A percentile compares a stretch with the other conserved stretches of the same genome.
phyloP scores from a whole-genome alignment of 2,113 vertebrate genomes.

The Hepsetus odoe region DNA sequence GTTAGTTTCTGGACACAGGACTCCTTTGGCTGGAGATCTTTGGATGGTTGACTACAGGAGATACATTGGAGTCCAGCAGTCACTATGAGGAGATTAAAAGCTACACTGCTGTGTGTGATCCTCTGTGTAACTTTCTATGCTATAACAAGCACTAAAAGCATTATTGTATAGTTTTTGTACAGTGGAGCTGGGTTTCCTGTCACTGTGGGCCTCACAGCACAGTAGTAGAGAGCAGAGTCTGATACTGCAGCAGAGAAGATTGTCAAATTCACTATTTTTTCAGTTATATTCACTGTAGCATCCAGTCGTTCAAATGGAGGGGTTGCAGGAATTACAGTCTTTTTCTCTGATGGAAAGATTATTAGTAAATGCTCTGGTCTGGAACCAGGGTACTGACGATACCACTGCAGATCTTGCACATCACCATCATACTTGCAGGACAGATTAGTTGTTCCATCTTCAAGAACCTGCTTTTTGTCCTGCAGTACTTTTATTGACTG shows the following conservation, averaged over 20 bases:
- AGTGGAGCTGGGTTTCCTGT: background rate
- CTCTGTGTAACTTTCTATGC: too few relatives aligned
- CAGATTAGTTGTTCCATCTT: background rate
- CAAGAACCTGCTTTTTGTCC: background rate
- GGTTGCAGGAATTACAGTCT: background rate
- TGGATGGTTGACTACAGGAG: too few relatives aligned
- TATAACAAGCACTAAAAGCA: too few relatives aligned
- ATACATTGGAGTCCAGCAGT: too few relatives aligned
- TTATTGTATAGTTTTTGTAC: too few relatives aligned
- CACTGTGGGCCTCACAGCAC: conserved; percentile 32
- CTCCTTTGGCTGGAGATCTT: too few relatives aligned
- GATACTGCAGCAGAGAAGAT: conserved; percentile 5
- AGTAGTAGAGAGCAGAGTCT: too few relatives aligned
- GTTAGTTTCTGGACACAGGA: too few relatives aligned
- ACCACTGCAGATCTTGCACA: conserved; percentile 3
- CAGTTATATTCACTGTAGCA: background rate
- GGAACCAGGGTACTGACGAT: conserved; percentile 28
- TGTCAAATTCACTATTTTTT: background rate
- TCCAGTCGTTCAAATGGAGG: background rate
- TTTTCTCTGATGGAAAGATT: background rate
- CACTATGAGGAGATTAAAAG: too few relatives aligned
- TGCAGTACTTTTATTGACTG: conserved; percentile 12
- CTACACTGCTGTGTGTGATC: too few relatives aligned
- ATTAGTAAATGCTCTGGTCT: conserved; percentile 17
- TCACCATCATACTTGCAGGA: conserved; percentile 19